phyloP scores from a whole-genome alignment of 1,140 invertebrate species.

The Ips typographus region DNA sequence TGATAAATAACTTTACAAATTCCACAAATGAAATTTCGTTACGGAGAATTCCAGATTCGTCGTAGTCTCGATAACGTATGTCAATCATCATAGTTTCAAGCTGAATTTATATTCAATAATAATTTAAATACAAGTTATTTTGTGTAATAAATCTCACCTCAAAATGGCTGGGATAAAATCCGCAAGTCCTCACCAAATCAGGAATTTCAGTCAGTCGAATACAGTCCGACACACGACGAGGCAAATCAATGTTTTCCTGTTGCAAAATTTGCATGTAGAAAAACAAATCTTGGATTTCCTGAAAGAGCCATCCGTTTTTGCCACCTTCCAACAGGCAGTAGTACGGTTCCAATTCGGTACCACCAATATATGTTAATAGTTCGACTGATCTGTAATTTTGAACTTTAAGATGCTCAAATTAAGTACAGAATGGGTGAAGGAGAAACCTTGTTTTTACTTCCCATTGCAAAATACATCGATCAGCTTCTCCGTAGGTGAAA shows the following conservation, averaged over 20 bases:
- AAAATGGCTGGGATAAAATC: slow-evolving; percentile 71
- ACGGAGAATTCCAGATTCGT: slow-evolving; percentile 55
- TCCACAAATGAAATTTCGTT: slow-evolving; percentile 67
- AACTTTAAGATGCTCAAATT: neutral
- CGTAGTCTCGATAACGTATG: slow-evolving; percentile 62
- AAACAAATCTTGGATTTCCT: slow-evolving; percentile 70
- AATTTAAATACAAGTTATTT: no score
- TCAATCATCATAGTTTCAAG: slow-evolving; percentile 68
- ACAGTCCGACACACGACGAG: slow-evolving; percentile 58
- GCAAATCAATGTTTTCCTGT: slow-evolving; percentile 63
- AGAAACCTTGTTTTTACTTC: slow-evolving; percentile 55
- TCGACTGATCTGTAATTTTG: slow-evolving; percentile 56
- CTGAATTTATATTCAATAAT: slow-evolving; percentile 50
- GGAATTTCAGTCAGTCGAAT: slow-evolving; percentile 67
- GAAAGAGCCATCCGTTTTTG: slow-evolving; percentile 63
- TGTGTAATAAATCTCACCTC: slow-evolving; percentile 53
- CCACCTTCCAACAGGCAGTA: slow-evolving; percentile 61
- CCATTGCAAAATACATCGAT: slow-evolving; percentile 63
- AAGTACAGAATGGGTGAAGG: neutral
- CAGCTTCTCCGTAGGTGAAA: slow-evolving; percentile 61
- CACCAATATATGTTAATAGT: slow-evolving; percentile 55
- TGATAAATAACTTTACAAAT: slow-evolving; percentile 71
- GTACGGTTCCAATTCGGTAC: slow-evolving; percentile 59
- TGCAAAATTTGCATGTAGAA: slow-evolving; percentile 73
- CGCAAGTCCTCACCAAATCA: slow-evolving; percentile 71